These are phyloP conservation scores for Caenorhabditis imperialis DNA, from an alignment of 2,888 invertebrate species.

Conservation along the genomic window DNA sequence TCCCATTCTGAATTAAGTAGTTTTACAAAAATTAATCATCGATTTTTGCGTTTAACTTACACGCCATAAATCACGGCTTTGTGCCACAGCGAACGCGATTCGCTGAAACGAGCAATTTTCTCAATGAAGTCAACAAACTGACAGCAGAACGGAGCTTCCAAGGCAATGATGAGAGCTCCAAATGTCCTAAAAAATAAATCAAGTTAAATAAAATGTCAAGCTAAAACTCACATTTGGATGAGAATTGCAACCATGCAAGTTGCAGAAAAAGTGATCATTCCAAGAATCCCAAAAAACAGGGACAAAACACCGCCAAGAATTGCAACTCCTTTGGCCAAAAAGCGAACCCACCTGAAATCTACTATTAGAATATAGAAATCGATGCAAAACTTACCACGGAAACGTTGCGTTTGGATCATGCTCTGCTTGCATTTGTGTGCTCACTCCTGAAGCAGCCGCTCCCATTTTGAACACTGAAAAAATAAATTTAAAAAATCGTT, in stretches of 20 bases:
- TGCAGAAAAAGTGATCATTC: conserved; percentile 71
- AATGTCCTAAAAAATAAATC: conserved; percentile 81
- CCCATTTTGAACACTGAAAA: conserved; percentile 61
- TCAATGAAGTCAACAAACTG: conserved; percentile 95
- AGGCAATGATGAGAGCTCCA: conserved; percentile 89
- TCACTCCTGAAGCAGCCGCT: conserved; percentile 71
- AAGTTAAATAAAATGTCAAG: background rate
- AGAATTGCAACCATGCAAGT: conserved; percentile 75
- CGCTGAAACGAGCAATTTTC: conserved; percentile 85
- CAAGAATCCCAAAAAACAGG: conserved; percentile 76
- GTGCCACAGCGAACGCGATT: conserved; percentile 75
- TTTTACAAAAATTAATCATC: background rate
- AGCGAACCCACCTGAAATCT: conserved; percentile 71
- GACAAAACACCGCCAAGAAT: conserved; percentile 77
- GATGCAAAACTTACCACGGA: conserved; percentile 55
- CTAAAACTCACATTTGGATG: conserved; percentile 72
- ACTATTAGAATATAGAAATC: background rate
- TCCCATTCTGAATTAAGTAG: conserved; percentile 83
- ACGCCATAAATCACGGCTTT: conserved; percentile 74
- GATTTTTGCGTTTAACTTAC: conserved; percentile 54
- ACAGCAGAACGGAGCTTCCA: conserved; percentile 98
- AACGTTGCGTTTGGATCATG: conserved; percentile 76
- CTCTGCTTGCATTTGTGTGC: conserved; percentile 75
- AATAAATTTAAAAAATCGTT: too few relatives aligned
- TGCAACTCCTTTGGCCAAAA: conserved; percentile 76